Percentiles rank a stretch among this genome's conserved stretches.
Conservation (phyloP, 1,140 invertebrate genomes). For the Orius insidiosus region DNA sequence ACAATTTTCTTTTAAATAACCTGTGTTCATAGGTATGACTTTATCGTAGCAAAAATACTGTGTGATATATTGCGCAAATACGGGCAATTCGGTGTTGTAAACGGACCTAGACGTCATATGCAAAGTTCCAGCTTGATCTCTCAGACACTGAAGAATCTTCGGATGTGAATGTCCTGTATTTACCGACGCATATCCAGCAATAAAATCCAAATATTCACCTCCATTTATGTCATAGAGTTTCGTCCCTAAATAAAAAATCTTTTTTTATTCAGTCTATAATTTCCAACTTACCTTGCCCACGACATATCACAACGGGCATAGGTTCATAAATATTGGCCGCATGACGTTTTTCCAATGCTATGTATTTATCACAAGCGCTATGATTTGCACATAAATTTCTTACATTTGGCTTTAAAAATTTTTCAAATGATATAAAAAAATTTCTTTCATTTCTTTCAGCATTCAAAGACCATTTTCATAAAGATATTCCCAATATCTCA, state of each 20-base stretch:
- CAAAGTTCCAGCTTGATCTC: slow-evolving; percentile 41
- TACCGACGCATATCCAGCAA: slow-evolving; percentile 92
- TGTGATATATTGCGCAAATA: slow-evolving; percentile 87
- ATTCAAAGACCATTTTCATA: too few species aligned
- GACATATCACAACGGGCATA: slow-evolving; percentile 70
- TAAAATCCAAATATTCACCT: slow-evolving; percentile 84
- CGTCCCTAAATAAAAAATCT: too few species aligned
- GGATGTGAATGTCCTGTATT: slow-evolving; percentile 99
- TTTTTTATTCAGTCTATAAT: too few species aligned
- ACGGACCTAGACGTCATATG: slow-evolving; percentile 73
- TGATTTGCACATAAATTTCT: too few species aligned
- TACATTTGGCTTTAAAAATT: too few species aligned
- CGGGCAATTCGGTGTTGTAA: slow-evolving; percentile 78
- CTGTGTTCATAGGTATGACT: slow-evolving; percentile 94
- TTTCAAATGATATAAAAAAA: too few species aligned
- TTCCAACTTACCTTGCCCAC: slow-evolving; percentile 52
- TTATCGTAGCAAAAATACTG: slow-evolving; percentile 86
- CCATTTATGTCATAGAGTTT: slow-evolving; percentile 70
- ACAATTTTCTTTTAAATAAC: slow-evolving; percentile 23
- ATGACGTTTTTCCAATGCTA: slow-evolving; percentile 7
- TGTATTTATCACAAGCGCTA: background rate
- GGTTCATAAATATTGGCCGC: slow-evolving; percentile 91
- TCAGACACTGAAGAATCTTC: slow-evolving; percentile 67
- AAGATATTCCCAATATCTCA: too few species aligned
- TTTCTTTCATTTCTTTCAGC: too few species aligned